Percentiles rank a stretch among this genome's conserved stretches.
Conservation (phyloP, 2,888 invertebrate genomes). For the Nomada lathburiana region DNA sequence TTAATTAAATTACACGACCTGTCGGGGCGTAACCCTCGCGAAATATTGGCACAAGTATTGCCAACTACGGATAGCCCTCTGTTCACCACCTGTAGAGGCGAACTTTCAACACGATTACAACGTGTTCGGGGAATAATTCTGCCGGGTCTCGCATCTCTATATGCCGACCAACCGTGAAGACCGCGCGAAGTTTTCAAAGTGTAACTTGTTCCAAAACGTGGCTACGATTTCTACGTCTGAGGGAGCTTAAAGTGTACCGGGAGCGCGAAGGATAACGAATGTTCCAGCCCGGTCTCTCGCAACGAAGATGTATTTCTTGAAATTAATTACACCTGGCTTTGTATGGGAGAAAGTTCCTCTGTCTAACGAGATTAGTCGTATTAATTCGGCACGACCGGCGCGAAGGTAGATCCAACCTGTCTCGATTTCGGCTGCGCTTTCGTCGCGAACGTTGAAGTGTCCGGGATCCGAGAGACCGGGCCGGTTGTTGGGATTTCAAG, state of each 20-base stretch:
- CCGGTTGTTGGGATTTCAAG: neutral
- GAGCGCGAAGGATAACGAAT: neutral
- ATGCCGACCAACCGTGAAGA: neutral
- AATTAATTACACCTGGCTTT: constrained; percentile 19
- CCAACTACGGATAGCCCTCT: neutral
- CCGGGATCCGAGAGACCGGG: neutral
- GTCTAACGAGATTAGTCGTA: constrained; percentile 1
- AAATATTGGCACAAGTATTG: constrained; percentile 16
- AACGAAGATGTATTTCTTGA: constrained; percentile 9
- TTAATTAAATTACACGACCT: constrained; percentile 64
- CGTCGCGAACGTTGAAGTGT: neutral
- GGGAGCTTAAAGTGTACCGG: constrained; percentile 5
- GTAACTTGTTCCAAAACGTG: neutral
- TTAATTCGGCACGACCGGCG: neutral
- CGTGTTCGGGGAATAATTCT: neutral
- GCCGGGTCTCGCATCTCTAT: neutral
- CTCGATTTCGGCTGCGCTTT: neutral
- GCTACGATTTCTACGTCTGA: neutral
- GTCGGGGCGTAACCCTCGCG: neutral
- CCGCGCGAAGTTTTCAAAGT: neutral
- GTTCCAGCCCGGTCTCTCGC: neutral
- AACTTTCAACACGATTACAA: neutral
- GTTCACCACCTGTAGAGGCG: constrained; percentile 4
- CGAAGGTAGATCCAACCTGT: neutral
- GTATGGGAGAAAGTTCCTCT: constrained; percentile 9